Evolutionary conservation across 2,797 vertebrate species (phyloP).

Genomic region (Acanthurus leucopareius): DNA sequence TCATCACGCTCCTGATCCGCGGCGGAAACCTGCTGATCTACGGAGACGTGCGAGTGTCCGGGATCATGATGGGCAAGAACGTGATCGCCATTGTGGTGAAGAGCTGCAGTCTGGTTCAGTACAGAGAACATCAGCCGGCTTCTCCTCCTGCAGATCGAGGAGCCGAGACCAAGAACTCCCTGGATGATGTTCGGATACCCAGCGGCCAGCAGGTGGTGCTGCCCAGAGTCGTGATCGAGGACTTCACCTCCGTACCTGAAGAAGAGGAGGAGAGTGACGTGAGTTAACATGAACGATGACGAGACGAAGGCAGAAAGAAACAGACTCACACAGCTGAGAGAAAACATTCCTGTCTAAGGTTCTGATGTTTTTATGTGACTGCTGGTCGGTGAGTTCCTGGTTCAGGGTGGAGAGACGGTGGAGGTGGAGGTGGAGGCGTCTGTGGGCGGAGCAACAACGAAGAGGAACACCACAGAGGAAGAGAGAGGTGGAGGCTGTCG

Average conservation of each 20-base stretch:
- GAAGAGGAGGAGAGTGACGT: background rate
- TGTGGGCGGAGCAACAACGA: too few species aligned
- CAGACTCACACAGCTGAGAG: too few species aligned
- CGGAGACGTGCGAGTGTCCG: constrained; percentile 79
- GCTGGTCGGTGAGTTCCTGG: too few species aligned
- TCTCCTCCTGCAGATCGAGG: constrained; percentile 31
- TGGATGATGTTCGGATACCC: background rate
- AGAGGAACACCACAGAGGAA: too few species aligned
- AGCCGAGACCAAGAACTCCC: constrained; percentile 55
- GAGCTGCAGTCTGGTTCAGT: constrained; percentile 81
- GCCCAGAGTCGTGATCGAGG: constrained; percentile 26
- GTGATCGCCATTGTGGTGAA: constrained; percentile 80
- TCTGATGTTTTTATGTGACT: too few species aligned
- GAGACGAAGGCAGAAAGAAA: background rate
- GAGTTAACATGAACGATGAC: background rate
- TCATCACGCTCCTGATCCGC: constrained; percentile 82
- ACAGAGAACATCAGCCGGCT: constrained; percentile 67
- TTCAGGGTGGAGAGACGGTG: too few species aligned
- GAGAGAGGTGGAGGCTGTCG: too few species aligned
- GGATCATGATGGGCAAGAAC: constrained; percentile 86
- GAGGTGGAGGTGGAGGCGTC: too few species aligned
- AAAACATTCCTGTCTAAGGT: too few species aligned
- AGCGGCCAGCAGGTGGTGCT: background rate
- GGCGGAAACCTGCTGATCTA: constrained; percentile 86
- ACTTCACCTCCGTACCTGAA: constrained; percentile 27